Conservation (phyloP, 2,113 vertebrate species). For the Leptobrachium leishanense region DNA sequence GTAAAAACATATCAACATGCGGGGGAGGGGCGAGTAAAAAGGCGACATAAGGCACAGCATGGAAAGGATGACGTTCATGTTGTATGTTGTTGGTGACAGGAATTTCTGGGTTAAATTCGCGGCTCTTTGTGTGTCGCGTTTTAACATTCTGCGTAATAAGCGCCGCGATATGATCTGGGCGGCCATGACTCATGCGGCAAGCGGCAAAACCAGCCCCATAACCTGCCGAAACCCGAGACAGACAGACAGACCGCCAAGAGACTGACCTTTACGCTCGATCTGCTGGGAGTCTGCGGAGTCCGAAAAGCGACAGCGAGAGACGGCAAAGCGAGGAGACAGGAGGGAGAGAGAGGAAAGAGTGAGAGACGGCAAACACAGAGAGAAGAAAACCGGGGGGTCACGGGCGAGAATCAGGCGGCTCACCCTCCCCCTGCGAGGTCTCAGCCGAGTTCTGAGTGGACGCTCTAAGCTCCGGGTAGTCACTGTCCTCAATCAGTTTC, state of each 20-base stretch:
- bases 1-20: too few species aligned
- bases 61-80: too few species aligned
- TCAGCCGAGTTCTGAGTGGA: conserved; percentile 23
- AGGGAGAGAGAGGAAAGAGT: conserved; percentile 29
- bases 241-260: not conserved
- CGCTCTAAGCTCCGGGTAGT: conserved; percentile 70
- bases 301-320: not conserved
- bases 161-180: too few species aligned
- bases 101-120: too few species aligned
- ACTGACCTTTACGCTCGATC: conserved; percentile 73
- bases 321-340: not conserved
- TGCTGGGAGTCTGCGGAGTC: conserved; percentile 65
- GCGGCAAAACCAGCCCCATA: too few species aligned
- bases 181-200: too few species aligned
- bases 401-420: not conserved
- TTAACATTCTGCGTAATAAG: too few species aligned
- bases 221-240: too few species aligned
- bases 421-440: conserved; percentile 49
- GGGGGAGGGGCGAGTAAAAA: too few species aligned
- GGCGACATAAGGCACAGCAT: too few species aligned
- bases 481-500: conserved; percentile 74
- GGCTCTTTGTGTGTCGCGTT: too few species aligned
- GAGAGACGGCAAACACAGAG: not conserved
- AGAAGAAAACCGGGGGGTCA: not conserved
- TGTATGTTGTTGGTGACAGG: too few species aligned